A percentile compares a stretch with the other conserved stretches of the same genome.
Conservation (phyloP, 2,113 vertebrate species). For the cattle (Bos taurus) region ARS-UCD2.0 NC_037343.1:46371001-46371500, state of each 20-base stretch:
- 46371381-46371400: rapidly evolving
- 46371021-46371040: constrained; percentile 73
- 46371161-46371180: constrained; percentile 52
- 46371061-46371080: constrained; percentile 66
- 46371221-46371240: constrained; percentile 34
- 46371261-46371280: neutral
- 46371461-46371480: neutral
- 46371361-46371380: neutral
- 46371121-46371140: constrained; percentile 56
- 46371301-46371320: rapidly evolving
- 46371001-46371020: constrained; percentile 75
- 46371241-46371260: neutral
- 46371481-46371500: neutral
- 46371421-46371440: neutral
- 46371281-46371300: neutral
- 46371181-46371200: constrained; percentile 55
- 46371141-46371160: constrained; percentile 61
- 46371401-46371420: neutral
- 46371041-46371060: constrained; percentile 69
- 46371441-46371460: rapidly evolving
- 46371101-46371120: constrained; percentile 64
- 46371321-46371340: neutral
- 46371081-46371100: constrained; percentile 67
- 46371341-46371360: rapidly evolving
- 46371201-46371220: constrained; percentile 21